Conservation (phyloP, 2,888 invertebrate genomes). For the Drosophila imparisetae region DNA sequence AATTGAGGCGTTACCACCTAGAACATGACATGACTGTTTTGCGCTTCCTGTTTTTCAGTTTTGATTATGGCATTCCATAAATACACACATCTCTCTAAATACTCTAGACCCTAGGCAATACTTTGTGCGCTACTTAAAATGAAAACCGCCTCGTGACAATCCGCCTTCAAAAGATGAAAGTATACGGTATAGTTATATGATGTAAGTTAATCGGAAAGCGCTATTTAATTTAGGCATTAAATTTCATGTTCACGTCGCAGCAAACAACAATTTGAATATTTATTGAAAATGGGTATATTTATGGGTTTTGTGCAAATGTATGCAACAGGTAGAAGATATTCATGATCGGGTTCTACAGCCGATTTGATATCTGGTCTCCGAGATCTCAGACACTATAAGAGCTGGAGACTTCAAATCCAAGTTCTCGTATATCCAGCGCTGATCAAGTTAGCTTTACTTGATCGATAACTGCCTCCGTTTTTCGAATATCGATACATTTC, state of each 20-base stretch:
- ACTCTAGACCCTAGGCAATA: neutral
- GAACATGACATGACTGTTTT: conserved; percentile 4
- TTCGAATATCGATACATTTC: neutral
- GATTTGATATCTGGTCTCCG: too few species aligned
- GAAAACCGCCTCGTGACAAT: neutral
- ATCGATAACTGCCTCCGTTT: too few species aligned
- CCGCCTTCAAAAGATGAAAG: neutral
- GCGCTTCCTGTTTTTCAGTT: conserved; percentile 11
- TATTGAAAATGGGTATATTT: too few species aligned
- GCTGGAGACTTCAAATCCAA: neutral
- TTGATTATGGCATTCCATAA: neutral
- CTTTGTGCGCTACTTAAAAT: neutral
- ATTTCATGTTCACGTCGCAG: neutral
- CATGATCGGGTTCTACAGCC: too few species aligned
- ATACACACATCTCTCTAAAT: neutral
- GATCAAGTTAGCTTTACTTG: neutral
- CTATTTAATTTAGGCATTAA: neutral
- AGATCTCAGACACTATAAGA: neutral
- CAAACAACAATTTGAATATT: neutral
- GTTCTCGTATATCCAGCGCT: neutral
- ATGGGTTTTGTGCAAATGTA: too few species aligned
- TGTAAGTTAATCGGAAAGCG: neutral
- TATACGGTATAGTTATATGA: neutral
- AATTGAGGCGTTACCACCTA: conserved; percentile 14
- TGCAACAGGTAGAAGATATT: neutral